Conservation (phyloP, 2,797 vertebrate species). For the Sebastiscus albofasciatus region DNA sequence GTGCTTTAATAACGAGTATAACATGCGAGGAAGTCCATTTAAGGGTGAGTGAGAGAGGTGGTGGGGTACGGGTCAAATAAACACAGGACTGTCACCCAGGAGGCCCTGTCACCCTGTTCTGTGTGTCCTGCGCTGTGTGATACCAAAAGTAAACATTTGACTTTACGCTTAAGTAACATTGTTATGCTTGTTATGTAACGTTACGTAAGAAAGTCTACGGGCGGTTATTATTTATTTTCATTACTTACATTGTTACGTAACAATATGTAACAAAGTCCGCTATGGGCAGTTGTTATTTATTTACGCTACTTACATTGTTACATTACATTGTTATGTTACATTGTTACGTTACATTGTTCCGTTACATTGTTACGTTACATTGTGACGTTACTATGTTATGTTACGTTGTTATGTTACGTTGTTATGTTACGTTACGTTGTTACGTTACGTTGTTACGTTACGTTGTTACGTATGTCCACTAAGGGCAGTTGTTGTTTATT, state of each 20-base stretch:
- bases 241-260: too few species aligned
- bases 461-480: background rate
- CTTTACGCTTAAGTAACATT: background rate
- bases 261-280: too few species aligned
- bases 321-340: too few species aligned
- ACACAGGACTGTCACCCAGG: too few species aligned
- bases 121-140: background rate
- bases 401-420: too few species aligned
- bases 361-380: too few species aligned
- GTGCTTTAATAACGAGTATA: background rate
- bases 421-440: too few species aligned
- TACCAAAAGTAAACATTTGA: background rate
- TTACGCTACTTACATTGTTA: background rate
- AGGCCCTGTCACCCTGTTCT: too few species aligned
- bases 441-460: too few species aligned
- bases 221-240: too few species aligned
- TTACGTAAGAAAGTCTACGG: background rate
- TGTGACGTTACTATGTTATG: accelerated
- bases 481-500: background rate
- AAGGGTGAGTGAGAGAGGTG: background rate
- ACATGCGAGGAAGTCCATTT: background rate
- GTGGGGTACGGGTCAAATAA: background rate
- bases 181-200: background rate
- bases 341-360: too few species aligned
- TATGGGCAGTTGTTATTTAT: too few species aligned